These are phyloP conservation scores for Macrobrachium rosenbergii DNA, from an alignment of 1,140 invertebrate genomes.

Conservation along the genomic window DNA sequence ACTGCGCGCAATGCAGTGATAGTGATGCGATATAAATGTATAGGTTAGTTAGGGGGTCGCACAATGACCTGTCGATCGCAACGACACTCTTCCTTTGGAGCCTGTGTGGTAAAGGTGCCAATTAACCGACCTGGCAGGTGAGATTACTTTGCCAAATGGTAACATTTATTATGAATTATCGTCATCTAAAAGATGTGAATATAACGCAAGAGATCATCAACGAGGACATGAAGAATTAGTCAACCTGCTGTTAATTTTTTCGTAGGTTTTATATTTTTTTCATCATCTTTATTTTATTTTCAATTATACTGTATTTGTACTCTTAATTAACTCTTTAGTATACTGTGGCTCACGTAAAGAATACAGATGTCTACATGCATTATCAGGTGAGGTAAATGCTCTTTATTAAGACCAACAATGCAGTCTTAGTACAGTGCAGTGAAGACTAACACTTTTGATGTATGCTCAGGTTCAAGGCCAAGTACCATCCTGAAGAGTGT, in stretches of 20 bases:
- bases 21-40: constrained; percentile 62
- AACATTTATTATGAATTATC: constrained; percentile 29
- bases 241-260: too few species aligned
- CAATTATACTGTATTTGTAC: too few species aligned
- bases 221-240: constrained; percentile 22
- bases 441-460: too few species aligned
- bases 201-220: background rate
- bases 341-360: too few species aligned
- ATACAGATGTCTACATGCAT: too few species aligned
- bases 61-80: constrained; percentile 60
- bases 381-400: too few species aligned
- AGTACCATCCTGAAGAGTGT: constrained; percentile 98
- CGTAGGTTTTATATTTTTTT: too few species aligned
- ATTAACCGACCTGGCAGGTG: constrained; percentile 28
- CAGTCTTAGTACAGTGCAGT: too few species aligned
- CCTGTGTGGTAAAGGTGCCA: constrained; percentile 40
- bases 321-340: too few species aligned
- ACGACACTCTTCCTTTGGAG: background rate
- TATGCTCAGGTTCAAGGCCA: constrained; percentile 93
- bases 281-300: too few species aligned
- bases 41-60: constrained; percentile 59
- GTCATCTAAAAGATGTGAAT: background rate
- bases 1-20: constrained; percentile 75
- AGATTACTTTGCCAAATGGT: constrained; percentile 46
- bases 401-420: too few species aligned